phyloP scores from a whole-genome alignment of 2,888 invertebrate species.

The Dorcus parallelipipedus region DNA sequence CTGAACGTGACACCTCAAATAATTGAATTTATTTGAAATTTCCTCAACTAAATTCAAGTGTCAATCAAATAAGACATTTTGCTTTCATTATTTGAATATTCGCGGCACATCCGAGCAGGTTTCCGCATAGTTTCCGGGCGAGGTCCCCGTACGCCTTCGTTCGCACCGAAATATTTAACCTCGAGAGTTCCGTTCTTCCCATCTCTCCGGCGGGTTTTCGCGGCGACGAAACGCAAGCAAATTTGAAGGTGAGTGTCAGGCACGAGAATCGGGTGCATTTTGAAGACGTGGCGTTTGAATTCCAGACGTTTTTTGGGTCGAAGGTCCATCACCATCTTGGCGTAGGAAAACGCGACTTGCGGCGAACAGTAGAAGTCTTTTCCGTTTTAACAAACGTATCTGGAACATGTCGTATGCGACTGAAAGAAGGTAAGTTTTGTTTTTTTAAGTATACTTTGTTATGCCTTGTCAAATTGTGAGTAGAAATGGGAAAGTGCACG shows the following conservation, averaged over 20 bases:
- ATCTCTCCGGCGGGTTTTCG: not conserved
- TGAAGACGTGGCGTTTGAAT: not conserved
- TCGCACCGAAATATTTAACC: constrained; percentile 16
- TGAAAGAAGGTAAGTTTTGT: constrained; percentile 74
- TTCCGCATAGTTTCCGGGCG: constrained; percentile 26
- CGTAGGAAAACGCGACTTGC: constrained; percentile 50
- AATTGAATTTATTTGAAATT: constrained; percentile 18
- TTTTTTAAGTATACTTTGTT: constrained; percentile 39
- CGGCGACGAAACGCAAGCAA: not conserved
- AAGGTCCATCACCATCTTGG: constrained; percentile 22
- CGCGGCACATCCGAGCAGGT: constrained; percentile 23
- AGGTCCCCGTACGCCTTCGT: constrained; percentile 20
- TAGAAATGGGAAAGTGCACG: constrained; percentile 7
- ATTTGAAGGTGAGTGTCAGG: not conserved
- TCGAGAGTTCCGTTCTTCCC: not conserved
- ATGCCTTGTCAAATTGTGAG: constrained; percentile 8
- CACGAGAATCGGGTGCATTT: not conserved
- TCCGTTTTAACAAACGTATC: constrained; percentile 72
- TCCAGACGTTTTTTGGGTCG: not conserved
- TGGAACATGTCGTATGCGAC: constrained; percentile 80
- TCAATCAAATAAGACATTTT: constrained; percentile 29
- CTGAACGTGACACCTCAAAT: not conserved
- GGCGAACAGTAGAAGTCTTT: constrained; percentile 51
- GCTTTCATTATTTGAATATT: constrained; percentile 26
- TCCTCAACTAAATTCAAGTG: constrained; percentile 29